Conservation (phyloP, 1,140 invertebrate genomes). For the Trichonephila inaurata region DNA sequence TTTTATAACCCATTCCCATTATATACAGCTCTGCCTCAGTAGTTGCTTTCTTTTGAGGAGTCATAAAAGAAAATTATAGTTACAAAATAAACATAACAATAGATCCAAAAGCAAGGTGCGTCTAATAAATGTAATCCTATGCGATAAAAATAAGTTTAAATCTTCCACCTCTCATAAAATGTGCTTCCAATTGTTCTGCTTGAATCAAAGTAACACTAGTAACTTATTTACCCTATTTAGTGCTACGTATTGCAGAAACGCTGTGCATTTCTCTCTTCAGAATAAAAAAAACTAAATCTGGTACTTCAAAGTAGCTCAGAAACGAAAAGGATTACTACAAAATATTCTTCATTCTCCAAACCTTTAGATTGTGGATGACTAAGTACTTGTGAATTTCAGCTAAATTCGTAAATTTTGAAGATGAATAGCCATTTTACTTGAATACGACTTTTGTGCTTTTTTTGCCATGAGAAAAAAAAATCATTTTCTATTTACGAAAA, state of each 20-base stretch:
- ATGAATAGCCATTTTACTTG: neutral
- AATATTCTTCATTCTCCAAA: neutral
- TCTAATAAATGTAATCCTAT: slow-evolving; percentile 23
- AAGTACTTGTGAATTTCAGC: neutral
- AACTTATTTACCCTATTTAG: neutral
- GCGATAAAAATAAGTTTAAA: slow-evolving; percentile 20
- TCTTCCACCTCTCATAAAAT: slow-evolving; percentile 29
- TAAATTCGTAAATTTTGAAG: neutral
- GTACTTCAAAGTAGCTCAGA: neutral
- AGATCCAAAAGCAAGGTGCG: neutral
- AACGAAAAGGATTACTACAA: neutral
- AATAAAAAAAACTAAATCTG: neutral
- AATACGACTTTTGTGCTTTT: neutral
- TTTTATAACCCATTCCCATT: neutral
- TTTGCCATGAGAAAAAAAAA: neutral
- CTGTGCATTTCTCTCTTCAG: neutral
- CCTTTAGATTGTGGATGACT: no score
- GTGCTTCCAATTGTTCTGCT: neutral
- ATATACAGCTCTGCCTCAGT: neutral
- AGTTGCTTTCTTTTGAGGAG: neutral
- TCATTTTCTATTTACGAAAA: neutral
- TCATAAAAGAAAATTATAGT: slow-evolving; percentile 29
- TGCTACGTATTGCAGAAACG: neutral
- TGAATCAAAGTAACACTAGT: neutral
- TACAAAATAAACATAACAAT: slow-evolving; percentile 61